phyloP scores from a whole-genome alignment of 2,888 invertebrate genomes.

The Xanthorhoe designata region DNA sequence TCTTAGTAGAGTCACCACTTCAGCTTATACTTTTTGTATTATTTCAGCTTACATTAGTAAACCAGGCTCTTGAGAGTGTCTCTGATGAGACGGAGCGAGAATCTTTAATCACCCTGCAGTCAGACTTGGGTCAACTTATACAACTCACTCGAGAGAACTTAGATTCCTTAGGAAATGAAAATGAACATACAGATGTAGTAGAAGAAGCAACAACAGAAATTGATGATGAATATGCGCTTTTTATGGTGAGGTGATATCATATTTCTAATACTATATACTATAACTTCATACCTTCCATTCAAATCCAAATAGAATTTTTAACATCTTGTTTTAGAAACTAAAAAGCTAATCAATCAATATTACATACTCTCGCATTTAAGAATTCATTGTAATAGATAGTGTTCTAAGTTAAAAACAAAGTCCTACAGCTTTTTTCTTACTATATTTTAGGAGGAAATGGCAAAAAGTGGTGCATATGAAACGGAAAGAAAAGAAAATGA shows the following conservation, averaged over 20 bases:
- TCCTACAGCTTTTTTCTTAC: background rate
- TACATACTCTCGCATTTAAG: no score
- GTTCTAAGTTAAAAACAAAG: no score
- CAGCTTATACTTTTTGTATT: background rate
- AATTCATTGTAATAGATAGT: no score
- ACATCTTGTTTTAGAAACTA: background rate
- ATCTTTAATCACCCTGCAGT: constrained; percentile 86
- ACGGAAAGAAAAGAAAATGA: constrained; percentile 50
- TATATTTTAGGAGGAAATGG: constrained; percentile 82
- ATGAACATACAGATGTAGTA: constrained; percentile 21
- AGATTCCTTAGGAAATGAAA: constrained; percentile 54
- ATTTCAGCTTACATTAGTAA: constrained; percentile 85
- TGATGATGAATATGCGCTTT: constrained; percentile 88
- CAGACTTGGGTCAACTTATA: constrained; percentile 88
- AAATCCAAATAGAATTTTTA: no score
- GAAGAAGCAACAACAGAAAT: constrained; percentile 52
- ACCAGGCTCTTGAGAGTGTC: constrained; percentile 82
- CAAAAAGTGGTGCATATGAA: constrained; percentile 75
- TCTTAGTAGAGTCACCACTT: background rate
- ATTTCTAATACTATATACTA: constrained; percentile 13
- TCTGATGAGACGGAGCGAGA: constrained; percentile 79
- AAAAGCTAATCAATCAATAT: background rate
- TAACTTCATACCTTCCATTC: no score
- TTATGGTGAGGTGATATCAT: constrained; percentile 83
- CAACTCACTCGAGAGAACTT: constrained; percentile 88